These are phyloP conservation scores for Lepidothrix coronata DNA, from an alignment of 2,113 vertebrate species.

Conservation along the genomic window DNA sequence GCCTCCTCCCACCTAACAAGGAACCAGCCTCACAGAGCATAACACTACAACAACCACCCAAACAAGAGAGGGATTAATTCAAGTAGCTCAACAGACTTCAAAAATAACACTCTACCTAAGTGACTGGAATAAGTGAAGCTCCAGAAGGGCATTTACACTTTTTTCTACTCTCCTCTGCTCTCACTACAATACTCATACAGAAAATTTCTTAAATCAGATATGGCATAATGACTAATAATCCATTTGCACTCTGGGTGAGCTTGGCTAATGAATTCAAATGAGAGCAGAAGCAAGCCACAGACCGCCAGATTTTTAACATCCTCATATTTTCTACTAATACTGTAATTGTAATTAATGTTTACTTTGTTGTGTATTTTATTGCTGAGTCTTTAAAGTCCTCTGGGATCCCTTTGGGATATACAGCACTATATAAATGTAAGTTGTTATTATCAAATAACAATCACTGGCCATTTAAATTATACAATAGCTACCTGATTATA, in stretches of 20 bases:
- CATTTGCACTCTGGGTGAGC: background rate
- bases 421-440: conserved; percentile 47
- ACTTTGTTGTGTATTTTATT: conserved; percentile 49
- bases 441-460: conserved; percentile 65
- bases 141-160: background rate
- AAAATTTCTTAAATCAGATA: background rate
- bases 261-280: conserved; percentile 40
- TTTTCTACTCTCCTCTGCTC: background rate
- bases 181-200: background rate
- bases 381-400: conserved; percentile 45
- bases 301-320: conserved; percentile 39
- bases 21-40: background rate
- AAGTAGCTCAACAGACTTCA: background rate
- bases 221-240: conserved; percentile 14
- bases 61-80: background rate
- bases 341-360: conserved; percentile 61
- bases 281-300: conserved; percentile 13
- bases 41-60: background rate
- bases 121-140: rapidly evolving
- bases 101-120: background rate
- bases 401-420: conserved; percentile 45
- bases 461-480: conserved; percentile 45
- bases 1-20: background rate
- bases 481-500: conserved; percentile 65
- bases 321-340: conserved; percentile 39